phyloP scores from a whole-genome alignment of 2,113 vertebrate genomes.

The Labrus mixtus region DNA sequence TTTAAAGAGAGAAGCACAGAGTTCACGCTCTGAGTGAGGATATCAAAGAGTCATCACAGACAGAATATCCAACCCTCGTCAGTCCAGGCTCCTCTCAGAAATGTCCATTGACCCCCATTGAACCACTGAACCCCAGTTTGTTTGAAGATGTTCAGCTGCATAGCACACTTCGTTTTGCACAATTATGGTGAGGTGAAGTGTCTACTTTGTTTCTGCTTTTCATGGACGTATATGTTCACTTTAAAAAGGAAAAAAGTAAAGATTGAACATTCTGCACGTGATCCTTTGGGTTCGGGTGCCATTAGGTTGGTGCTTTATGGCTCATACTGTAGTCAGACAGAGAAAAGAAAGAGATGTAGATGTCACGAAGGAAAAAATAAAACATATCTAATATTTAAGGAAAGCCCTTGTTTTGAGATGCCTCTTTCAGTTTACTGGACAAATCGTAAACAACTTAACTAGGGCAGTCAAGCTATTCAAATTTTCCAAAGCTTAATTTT shows the following conservation, averaged over 20 bases:
- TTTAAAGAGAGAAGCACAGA: neutral
- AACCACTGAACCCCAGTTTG: neutral
- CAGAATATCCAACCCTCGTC: neutral
- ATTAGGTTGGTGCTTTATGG: neutral
- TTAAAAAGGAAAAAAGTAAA: neutral
- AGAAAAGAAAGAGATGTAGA: neutral
- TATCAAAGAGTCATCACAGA: neutral
- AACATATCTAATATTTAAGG: no score
- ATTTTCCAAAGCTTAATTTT: no score
- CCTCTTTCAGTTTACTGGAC: neutral
- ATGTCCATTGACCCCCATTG: neutral
- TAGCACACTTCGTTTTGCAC: neutral
- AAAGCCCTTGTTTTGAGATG: neutral
- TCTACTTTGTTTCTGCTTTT: neutral
- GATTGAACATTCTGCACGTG: neutral
- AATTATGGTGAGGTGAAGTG: neutral
- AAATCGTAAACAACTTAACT: neutral
- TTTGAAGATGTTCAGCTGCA: neutral
- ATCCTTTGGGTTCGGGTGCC: neutral
- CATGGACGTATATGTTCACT: neutral
- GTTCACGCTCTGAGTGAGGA: neutral
- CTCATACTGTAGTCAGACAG: neutral
- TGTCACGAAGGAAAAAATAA: constrained; percentile 1
- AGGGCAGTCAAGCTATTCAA: no score
- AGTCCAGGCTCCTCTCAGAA: neutral